A percentile compares a stretch with the other conserved stretches of the same genome.
Evolutionary conservation across 37 sponge, comb jelly and placozoan species (phyloP).

Genomic region (Crambe crambe): DNA sequence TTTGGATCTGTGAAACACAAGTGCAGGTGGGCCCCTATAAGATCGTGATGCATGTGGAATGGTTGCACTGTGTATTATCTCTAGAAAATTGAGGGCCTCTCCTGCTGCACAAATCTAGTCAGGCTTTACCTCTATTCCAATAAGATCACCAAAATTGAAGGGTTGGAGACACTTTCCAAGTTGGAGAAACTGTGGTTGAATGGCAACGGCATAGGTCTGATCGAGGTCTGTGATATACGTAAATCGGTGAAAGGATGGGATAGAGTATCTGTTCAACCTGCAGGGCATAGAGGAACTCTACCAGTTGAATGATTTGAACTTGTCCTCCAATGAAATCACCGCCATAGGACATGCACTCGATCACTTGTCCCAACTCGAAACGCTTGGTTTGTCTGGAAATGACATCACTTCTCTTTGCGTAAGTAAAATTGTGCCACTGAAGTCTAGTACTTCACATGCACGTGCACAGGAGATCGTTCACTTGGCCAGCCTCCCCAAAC

Average conservation of each 20-base stretch:
- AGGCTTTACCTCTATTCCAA: slow-evolving; percentile 82
- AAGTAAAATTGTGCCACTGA: slow-evolving; percentile 6
- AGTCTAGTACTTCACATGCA: not conserved
- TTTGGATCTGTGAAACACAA: slow-evolving; percentile 89
- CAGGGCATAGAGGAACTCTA: slow-evolving; percentile 51
- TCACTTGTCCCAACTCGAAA: slow-evolving; percentile 31
- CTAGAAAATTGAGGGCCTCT: slow-evolving; percentile 72
- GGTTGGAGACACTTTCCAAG: slow-evolving; percentile 48
- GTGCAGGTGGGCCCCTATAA: slow-evolving; percentile 26
- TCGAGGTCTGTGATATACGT: slow-evolving; percentile 56
- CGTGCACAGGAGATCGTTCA: slow-evolving; percentile 51
- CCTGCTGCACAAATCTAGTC: slow-evolving; percentile 45
- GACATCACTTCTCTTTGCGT: slow-evolving; percentile 61
- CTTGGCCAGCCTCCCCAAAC: slow-evolving; percentile 28
- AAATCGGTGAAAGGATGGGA: not conserved
- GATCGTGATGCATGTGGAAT: not conserved
- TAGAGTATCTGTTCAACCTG: not conserved
- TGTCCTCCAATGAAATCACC: slow-evolving; percentile 68
- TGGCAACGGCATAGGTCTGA: slow-evolving; percentile 63
- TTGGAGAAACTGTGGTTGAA: slow-evolving; percentile 84
- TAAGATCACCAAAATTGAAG: slow-evolving; percentile 68
- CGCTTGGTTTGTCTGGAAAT: slow-evolving; percentile 81
- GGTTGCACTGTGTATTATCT: not conserved
- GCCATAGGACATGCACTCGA: slow-evolving; percentile 60
- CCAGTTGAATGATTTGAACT: slow-evolving; percentile 73